These are phyloP conservation scores for Brachionichthys hirsutus DNA, from an alignment of 2,113 vertebrate species.

Conservation along the genomic window DNA sequence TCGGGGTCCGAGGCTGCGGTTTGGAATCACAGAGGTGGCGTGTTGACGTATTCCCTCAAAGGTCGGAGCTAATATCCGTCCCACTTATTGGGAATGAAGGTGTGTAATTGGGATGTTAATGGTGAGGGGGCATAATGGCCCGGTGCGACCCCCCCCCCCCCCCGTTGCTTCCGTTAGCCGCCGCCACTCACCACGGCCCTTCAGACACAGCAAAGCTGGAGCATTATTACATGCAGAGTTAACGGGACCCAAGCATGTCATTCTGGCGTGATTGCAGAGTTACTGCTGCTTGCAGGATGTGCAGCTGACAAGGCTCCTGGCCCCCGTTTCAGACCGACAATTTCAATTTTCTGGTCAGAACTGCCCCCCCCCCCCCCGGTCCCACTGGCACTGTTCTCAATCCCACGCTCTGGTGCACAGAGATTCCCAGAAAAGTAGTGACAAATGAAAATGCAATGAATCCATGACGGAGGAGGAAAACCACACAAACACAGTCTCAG, in stretches of 20 bases:
- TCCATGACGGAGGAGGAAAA: constrained; percentile 22
- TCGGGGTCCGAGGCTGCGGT: constrained; percentile 42
- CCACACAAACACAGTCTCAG: constrained; percentile 14
- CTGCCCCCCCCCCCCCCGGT: constrained; percentile 22
- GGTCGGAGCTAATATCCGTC: constrained; percentile 62
- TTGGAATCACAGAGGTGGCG: constrained; percentile 44
- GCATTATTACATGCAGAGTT: constrained; percentile 59
- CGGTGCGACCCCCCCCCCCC: constrained; percentile 13
- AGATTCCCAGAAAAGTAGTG: constrained; percentile 34
- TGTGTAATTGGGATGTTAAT: constrained; percentile 73
- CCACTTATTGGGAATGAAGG: constrained; percentile 51
- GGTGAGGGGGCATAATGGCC: constrained; percentile 66
- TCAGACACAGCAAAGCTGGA: constrained; percentile 29
- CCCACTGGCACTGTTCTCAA: constrained; percentile 39
- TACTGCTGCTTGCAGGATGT: constrained; percentile 59
- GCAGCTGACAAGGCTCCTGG: constrained; percentile 52
- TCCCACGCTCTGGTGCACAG: constrained; percentile 33
- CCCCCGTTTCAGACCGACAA: constrained; percentile 29
- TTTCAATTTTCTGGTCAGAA: constrained; percentile 55
- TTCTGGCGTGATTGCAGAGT: constrained; percentile 60
- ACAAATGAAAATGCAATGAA: constrained; percentile 39
- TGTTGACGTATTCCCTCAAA: constrained; percentile 54
- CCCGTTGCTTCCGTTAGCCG: constrained; percentile 19
- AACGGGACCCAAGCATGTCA: constrained; percentile 61
- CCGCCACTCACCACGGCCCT: constrained; percentile 27